phyloP scores from a whole-genome alignment of 2,113 vertebrate species.

The rabbit (Oryctolagus cuniculus) region DNA sequence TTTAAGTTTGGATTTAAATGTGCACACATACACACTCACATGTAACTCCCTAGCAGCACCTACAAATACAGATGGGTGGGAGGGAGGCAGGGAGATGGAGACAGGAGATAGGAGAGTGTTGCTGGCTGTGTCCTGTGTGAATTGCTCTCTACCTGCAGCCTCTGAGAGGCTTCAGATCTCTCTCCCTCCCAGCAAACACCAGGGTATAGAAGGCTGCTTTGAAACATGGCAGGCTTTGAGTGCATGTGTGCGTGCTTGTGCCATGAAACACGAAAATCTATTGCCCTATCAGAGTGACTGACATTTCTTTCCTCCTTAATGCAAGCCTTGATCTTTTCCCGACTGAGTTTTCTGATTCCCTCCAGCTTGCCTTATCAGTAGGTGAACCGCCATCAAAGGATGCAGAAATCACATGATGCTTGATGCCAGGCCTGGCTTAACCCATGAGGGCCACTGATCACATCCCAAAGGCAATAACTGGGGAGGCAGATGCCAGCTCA shows the following conservation, averaged over 20 bases:
- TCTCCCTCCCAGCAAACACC: background rate
- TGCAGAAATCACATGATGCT: background rate
- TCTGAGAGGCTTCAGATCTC: slow-evolving; percentile 56
- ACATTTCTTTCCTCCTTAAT: slow-evolving; percentile 45
- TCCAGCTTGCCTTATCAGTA: slow-evolving; percentile 58
- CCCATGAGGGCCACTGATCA: background rate
- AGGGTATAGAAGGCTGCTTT: slow-evolving; percentile 53
- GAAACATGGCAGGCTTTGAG: slow-evolving; percentile 56
- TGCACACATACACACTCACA: background rate
- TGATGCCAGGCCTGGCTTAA: background rate
- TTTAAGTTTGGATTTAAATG: slow-evolving; percentile 71
- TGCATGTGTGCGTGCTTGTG: background rate
- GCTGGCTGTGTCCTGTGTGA: slow-evolving; percentile 40
- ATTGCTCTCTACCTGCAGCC: slow-evolving; percentile 44
- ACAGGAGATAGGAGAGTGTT: background rate
- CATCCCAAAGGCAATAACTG: background rate
- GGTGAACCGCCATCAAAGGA: slow-evolving; percentile 51
- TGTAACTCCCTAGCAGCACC: background rate
- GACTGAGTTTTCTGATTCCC: background rate
- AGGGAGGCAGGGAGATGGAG: background rate
- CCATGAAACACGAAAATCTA: slow-evolving; percentile 62
- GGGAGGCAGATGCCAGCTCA: background rate
- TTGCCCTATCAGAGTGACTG: slow-evolving; percentile 63
- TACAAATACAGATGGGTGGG: background rate
- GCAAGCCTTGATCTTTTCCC: slow-evolving; percentile 56